Conservation (phyloP, 2,888 invertebrate species). For the Ennomos fuscantarius region DNA sequence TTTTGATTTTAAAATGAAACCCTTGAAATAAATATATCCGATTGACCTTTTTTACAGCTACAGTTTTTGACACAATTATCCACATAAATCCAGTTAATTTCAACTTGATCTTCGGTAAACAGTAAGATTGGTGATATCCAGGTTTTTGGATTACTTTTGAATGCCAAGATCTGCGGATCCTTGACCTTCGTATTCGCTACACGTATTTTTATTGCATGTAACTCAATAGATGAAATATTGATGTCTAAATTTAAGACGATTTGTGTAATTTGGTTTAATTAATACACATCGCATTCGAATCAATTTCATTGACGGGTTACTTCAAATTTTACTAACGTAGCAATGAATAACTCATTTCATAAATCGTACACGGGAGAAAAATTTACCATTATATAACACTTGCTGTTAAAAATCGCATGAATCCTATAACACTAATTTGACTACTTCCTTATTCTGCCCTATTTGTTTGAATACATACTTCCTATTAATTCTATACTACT, state of each 20-base stretch:
- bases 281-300: slow-evolving; percentile 2
- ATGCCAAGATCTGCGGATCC: slow-evolving; percentile 25
- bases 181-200: slow-evolving; percentile 31
- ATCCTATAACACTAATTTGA: too few species aligned
- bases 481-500: too few species aligned
- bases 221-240: slow-evolving; percentile 27
- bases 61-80: slow-evolving; percentile 22
- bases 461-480: too few species aligned
- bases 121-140: slow-evolving; percentile 10
- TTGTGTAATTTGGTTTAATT: slow-evolving; percentile 7
- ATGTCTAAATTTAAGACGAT: slow-evolving; percentile 12
- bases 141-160: slow-evolving; percentile 21
- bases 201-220: slow-evolving; percentile 28
- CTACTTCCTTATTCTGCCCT: too few species aligned
- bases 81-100: slow-evolving; percentile 10
- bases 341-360: too few species aligned
- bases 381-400: too few species aligned
- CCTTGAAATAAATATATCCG: too few species aligned
- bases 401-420: too few species aligned
- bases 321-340: background rate
- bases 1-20: too few species aligned
- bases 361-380: too few species aligned
- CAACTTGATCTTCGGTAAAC: slow-evolving; percentile 14
- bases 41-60: slow-evolving; percentile 1
- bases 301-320: background rate